Conservation (phyloP, 2,113 vertebrate species). For the Sander lucioperca region DNA sequence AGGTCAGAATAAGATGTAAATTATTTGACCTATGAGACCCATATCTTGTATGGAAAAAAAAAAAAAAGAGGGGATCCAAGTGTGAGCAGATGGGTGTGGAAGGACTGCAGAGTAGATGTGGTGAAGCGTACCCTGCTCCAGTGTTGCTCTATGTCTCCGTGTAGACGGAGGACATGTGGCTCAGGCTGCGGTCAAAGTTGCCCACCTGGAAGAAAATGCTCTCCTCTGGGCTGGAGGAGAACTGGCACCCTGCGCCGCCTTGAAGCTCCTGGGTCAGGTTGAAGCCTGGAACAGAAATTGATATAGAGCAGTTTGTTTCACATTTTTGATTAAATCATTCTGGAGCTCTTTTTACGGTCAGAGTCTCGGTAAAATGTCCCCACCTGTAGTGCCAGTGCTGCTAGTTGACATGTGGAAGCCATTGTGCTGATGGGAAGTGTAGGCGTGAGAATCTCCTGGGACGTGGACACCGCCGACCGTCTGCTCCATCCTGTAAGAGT, state of each 20-base stretch:
- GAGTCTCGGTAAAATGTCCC: conserved; percentile 15
- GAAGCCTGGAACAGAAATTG: conserved; percentile 85
- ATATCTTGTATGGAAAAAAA: neutral
- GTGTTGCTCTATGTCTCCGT: conserved; percentile 89
- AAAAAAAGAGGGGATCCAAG: neutral
- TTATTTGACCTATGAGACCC: neutral
- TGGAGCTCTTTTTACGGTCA: neutral
- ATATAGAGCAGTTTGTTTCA: neutral
- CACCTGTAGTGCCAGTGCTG: conserved; percentile 87
- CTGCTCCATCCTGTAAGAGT: conserved; percentile 93
- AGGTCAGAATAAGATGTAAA: conserved; percentile 1
- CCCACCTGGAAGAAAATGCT: conserved; percentile 93
- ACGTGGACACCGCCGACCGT: conserved; percentile 84
- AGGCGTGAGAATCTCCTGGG: conserved; percentile 87
- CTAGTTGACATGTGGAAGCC: conserved; percentile 89
- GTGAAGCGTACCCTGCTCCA: conserved; percentile 38
- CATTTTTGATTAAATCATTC: neutral
- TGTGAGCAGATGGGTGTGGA: conserved; percentile 12
- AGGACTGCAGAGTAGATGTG: conserved; percentile 17
- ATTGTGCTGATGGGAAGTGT: conserved; percentile 89
- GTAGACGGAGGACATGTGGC: conserved; percentile 95
- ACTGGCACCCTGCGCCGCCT: conserved; percentile 85
- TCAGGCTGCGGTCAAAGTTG: conserved; percentile 94
- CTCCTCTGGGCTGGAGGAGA: conserved; percentile 88
- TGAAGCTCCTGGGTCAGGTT: conserved; percentile 88